Conservation (phyloP, 2,113 vertebrate species). For the Rhinogobius similis region DNA sequence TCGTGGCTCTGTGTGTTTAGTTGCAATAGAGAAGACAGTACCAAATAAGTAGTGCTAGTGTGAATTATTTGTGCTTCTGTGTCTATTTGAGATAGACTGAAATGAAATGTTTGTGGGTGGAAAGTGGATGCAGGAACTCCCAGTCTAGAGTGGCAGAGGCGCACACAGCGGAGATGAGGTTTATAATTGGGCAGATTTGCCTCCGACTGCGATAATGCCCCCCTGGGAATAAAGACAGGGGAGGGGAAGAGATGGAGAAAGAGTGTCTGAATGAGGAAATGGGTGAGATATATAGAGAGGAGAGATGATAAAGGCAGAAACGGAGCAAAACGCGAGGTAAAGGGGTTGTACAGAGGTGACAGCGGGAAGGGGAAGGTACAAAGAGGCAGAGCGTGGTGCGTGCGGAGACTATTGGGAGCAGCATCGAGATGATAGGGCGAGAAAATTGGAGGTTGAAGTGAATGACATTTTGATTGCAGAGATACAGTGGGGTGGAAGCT, state of each 20-base stretch:
- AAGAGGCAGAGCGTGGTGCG: conserved; percentile 29
- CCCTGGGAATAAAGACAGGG: conserved; percentile 67
- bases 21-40: conserved; percentile 57
- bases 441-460: conserved; percentile 42
- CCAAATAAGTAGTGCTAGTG: conserved; percentile 53
- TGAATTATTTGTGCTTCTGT: conserved; percentile 43
- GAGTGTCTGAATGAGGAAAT: conserved; percentile 43
- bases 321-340: conserved; percentile 45
- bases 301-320: conserved; percentile 37
- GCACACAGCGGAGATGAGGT: conserved; percentile 70
- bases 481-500: background rate
- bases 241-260: conserved; percentile 49
- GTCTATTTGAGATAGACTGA: conserved; percentile 34
- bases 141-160: conserved; percentile 24
- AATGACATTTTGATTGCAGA: conserved; percentile 35
- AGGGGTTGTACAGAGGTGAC: conserved; percentile 52
- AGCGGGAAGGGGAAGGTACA: conserved; percentile 28
- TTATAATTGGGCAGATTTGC: conserved; percentile 83
- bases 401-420: conserved; percentile 21
- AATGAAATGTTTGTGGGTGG: conserved; percentile 20
- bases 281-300: conserved; percentile 24
- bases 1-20: conserved; percentile 30
- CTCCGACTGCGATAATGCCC: conserved; percentile 78
- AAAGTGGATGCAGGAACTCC: conserved; percentile 26
- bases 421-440: conserved; percentile 21